Percentiles rank a stretch among this genome's conserved stretches.
These are phyloP conservation scores for Parnassius apollo DNA, from an alignment of 2,888 invertebrate species.

Conservation along the genomic window DNA sequence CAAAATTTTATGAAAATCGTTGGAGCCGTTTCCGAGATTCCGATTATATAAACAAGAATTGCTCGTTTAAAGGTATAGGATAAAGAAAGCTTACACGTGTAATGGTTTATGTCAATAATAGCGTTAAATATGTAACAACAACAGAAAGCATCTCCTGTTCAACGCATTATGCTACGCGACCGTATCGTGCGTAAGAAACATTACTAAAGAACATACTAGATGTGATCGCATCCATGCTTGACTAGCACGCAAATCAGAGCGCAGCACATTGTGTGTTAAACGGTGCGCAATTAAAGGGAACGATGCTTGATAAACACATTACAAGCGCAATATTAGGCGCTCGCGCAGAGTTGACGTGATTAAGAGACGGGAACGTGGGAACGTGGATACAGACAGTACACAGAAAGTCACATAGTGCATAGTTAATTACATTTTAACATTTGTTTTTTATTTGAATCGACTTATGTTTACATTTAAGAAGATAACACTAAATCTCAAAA, in stretches of 20 bases:
- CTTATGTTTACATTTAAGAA: slow-evolving; percentile 3
- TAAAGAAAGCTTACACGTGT: slow-evolving; percentile 14
- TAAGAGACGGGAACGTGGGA: slow-evolving; percentile 74
- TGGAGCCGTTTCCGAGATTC: too few relatives aligned
- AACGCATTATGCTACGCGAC: slow-evolving; percentile 24
- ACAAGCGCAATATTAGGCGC: slow-evolving; percentile 73
- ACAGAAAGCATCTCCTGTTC: slow-evolving; percentile 15
- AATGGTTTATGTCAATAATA: slow-evolving; percentile 12
- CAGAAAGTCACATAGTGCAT: slow-evolving; percentile 39
- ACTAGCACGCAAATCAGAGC: slow-evolving; percentile 63
- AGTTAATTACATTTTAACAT: slow-evolving; percentile 18
- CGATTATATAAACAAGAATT: too few relatives aligned
- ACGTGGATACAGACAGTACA: slow-evolving; percentile 57
- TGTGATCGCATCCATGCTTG: slow-evolving; percentile 54
- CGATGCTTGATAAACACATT: slow-evolving; percentile 78
- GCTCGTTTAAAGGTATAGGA: too few relatives aligned
- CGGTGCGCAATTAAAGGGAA: slow-evolving; percentile 70
- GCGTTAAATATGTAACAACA: slow-evolving; percentile 21
- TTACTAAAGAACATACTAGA: slow-evolving; percentile 38
- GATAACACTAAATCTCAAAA: not conserved
- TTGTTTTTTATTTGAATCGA: slow-evolving; percentile 2
- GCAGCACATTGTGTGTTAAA: slow-evolving; percentile 73
- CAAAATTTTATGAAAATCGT: too few relatives aligned
- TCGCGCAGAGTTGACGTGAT: slow-evolving; percentile 66
- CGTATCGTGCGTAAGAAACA: slow-evolving; percentile 40